These are phyloP conservation scores for Gyps fulvus DNA, from an alignment of 2,113 vertebrate species.

Conservation along the genomic window DNA sequence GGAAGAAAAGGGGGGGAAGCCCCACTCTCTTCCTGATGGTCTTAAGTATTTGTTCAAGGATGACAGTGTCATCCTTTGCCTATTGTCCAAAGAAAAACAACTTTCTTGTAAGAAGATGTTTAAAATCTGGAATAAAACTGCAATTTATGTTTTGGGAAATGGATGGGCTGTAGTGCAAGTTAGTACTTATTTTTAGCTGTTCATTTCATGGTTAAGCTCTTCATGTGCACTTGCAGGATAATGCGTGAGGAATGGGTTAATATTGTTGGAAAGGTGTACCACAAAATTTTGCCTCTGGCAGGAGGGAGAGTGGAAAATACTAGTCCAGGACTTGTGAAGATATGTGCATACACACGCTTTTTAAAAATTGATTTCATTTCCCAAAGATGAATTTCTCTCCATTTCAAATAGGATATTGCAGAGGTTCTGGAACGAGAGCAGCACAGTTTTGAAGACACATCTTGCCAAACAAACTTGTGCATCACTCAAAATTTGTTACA, in stretches of 20 bases:
- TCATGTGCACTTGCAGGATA: neutral
- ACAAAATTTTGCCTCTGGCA: neutral
- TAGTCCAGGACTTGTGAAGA: neutral
- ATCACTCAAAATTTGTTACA: neutral
- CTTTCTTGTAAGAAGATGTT: neutral
- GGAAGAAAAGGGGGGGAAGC: neutral
- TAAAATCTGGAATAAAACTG: neutral
- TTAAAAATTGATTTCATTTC: neutral
- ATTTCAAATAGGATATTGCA: neutral
- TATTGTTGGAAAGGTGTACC: neutral
- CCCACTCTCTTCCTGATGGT: neutral
- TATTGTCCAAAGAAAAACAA: neutral
- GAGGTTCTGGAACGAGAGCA: neutral
- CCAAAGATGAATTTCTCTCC: neutral
- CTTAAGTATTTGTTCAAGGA: neutral
- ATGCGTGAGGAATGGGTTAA: neutral
- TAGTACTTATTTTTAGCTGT: neutral
- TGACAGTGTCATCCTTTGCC: neutral
- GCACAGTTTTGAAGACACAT: neutral
- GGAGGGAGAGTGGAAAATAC: neutral
- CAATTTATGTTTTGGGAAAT: neutral
- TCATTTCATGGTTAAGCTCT: neutral
- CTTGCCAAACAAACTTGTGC: neutral
- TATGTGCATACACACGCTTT: neutral
- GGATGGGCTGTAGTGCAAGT: neutral